phyloP scores from a whole-genome alignment of 2,888 invertebrate genomes.

The Lasioglossum pauxillum region DNA sequence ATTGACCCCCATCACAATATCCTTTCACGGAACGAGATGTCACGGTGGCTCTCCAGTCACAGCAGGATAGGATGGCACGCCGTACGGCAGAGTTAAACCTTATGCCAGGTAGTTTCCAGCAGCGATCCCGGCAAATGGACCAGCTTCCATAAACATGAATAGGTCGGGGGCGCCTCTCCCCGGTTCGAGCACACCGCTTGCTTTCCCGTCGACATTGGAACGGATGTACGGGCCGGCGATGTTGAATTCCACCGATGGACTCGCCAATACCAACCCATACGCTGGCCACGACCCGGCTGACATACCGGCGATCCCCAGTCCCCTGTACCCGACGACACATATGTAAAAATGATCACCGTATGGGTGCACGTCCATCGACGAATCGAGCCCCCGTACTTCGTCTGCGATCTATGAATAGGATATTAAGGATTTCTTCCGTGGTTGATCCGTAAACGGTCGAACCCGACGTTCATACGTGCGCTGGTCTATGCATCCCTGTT shows the following conservation, averaged over 20 bases:
- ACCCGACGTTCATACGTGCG: conserved; percentile 18
- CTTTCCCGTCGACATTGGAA: conserved; percentile 70
- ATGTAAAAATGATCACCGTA: conserved; percentile 30
- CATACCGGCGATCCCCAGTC: background rate
- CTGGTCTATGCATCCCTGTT: conserved; percentile 19
- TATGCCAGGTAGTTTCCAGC: conserved; percentile 70
- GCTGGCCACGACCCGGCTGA: conserved; percentile 15
- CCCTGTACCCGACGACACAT: conserved; percentile 6
- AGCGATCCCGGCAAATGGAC: conserved; percentile 74
- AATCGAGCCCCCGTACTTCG: conserved; percentile 18
- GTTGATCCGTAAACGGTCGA: conserved; percentile 26
- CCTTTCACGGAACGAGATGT: conserved; percentile 50
- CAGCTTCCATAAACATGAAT: conserved; percentile 78
- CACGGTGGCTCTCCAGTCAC: conserved; percentile 36
- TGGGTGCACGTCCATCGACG: background rate
- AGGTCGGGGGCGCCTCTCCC: conserved; percentile 63
- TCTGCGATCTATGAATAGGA: conserved; percentile 63
- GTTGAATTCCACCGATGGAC: conserved; percentile 73
- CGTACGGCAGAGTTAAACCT: conserved; percentile 61
- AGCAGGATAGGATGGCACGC: conserved; percentile 19
- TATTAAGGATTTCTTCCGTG: conserved; percentile 67
- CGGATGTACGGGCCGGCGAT: conserved; percentile 71
- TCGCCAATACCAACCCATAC: conserved; percentile 63
- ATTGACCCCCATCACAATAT: conserved; percentile 17
- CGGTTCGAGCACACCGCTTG: conserved; percentile 65